Evolutionary conservation across 2,888 invertebrate genomes (phyloP), one percentile per base, ranked within the genome.

Genomic region (Orgyia antiqua): DNA sequence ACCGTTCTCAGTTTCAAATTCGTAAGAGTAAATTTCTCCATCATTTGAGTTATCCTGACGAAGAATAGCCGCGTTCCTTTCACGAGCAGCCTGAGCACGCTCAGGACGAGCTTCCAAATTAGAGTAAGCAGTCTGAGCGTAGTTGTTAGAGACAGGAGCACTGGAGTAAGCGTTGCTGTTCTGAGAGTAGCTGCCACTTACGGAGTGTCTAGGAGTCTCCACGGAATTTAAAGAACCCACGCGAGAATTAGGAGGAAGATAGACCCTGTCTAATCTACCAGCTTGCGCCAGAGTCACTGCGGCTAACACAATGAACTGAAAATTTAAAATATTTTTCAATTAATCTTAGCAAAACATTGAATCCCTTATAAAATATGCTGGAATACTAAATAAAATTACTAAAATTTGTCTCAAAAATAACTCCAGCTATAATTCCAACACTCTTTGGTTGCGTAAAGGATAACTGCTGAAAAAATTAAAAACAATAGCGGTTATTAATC

Each of bases 1-100:
- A 2, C 84, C 84, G 35, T 84, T 84, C 34, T 83, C 78, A 24
- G 84, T 83, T 38, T 86, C 82, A 43, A 63, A 84, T 33, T 72
- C 67, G 23, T 75, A 84, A 0, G 76, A 60, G 39, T 71, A 84
- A 13, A 60, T 64, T 20, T 84, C 75, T 36, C 82, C 83, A 53
- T 84, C 68, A 37, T 79, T 79, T 17, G 70, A 57, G 36, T 60
- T 72, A 29, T 74, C 72, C 42, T 74, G 74, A 12, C 84, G 76
- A 29, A 84, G 65, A 20, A 83, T 76, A 11, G 71, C 78, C 19
- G 84, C 80, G 27, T 68, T 77, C 33, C 79, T 77, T 39, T 86
- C 84, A 4, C 64, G 55, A 15, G 74, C 61, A 8, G 82, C 77
- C 33, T 76, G 74, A 7, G 79, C 55, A n/a, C 82, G 68, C 42